Conservation (phyloP, 2,113 vertebrate species). For the Gallinago jamesoni region DNA sequence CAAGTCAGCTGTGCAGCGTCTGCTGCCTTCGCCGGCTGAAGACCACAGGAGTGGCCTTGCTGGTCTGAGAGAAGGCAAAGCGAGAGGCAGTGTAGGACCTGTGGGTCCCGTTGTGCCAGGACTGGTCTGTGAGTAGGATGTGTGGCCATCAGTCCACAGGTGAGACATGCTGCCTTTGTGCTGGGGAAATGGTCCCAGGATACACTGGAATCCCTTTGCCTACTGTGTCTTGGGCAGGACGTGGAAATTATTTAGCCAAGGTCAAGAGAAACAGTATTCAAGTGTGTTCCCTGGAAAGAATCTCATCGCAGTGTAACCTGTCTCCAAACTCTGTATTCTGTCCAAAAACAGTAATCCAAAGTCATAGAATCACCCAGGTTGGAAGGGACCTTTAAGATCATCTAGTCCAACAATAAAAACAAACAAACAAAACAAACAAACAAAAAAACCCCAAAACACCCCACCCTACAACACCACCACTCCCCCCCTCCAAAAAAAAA, state of each 20-base stretch:
- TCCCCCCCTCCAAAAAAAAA: no score
- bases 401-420: no score
- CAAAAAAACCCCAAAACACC: no score
- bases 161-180: neutral
- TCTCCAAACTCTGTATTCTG: neutral
- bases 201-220: neutral
- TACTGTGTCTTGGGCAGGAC: neutral
- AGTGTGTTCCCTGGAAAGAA: neutral
- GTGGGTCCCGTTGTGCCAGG: neutral
- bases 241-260: neutral
- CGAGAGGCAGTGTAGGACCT: rapidly evolving
- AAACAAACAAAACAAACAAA: no score
- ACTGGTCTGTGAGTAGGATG: neutral
- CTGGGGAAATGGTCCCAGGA: neutral
- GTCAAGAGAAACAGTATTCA: neutral
- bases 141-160: rapidly evolving
- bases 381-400: no score
- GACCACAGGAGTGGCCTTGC: neutral
- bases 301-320: neutral
- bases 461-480: no score
- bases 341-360: neutral
- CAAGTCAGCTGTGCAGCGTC: neutral
- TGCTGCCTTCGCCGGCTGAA: neutral
- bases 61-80: neutral
- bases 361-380: no score